Percentiles rank a stretch among this genome's conserved stretches.
Conservation (phyloP, 2,888 invertebrate genomes). For the Pimpla rufipes region DNA sequence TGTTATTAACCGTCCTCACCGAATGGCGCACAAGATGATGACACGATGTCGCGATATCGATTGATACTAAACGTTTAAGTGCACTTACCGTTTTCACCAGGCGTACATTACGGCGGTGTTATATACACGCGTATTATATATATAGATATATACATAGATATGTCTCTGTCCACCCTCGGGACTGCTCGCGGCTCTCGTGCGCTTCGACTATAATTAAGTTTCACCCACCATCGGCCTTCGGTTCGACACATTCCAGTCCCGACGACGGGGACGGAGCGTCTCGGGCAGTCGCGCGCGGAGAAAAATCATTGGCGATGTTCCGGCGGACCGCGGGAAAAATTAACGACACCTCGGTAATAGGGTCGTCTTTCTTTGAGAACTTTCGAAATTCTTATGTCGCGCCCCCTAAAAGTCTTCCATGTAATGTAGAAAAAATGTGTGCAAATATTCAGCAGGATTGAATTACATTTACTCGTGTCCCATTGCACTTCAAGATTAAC, state of each 20-base stretch:
- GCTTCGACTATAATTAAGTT: slow-evolving; percentile 37
- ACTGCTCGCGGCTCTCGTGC: slow-evolving; percentile 3
- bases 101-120: slow-evolving; percentile 16
- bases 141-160: not conserved
- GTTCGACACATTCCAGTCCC: slow-evolving; percentile 42
- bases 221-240: slow-evolving; percentile 10
- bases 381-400: too few relatives aligned
- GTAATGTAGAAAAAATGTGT: too few relatives aligned
- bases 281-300: slow-evolving; percentile 1
- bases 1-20: slow-evolving; percentile 55
- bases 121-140: too few relatives aligned
- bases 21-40: slow-evolving; percentile 42
- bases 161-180: slow-evolving; percentile 4
- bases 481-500: too few relatives aligned
- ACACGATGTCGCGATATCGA: slow-evolving; percentile 26
- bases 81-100: slow-evolving; percentile 46
- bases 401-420: too few relatives aligned
- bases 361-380: too few relatives aligned
- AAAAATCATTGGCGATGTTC: too few relatives aligned
- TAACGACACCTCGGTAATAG: too few relatives aligned
- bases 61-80: slow-evolving; percentile 43
- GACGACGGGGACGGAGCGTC: not conserved
- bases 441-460: too few relatives aligned
- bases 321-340: too few relatives aligned
- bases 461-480: too few relatives aligned